Evolutionary conservation across 2,888 invertebrate genomes (phyloP).

Genomic region (Eilema sororculum): DNA sequence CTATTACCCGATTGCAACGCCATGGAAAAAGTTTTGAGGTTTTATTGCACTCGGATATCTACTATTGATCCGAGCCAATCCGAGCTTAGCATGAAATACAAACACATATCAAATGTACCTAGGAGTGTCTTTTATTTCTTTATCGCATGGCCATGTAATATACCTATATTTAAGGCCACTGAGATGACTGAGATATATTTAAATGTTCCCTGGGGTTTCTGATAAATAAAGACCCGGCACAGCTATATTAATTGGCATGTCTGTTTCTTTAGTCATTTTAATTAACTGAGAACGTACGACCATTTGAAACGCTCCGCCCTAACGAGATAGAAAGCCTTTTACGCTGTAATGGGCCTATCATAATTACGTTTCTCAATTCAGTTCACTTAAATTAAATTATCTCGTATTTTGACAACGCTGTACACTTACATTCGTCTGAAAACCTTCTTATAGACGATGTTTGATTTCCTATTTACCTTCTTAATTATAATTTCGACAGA

Average conservation of each 20-base stretch:
- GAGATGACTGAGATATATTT: background rate
- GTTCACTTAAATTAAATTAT: background rate
- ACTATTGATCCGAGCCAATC: no score
- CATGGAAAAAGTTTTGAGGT: no score
- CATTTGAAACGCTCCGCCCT: background rate
- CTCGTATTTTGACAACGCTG: background rate
- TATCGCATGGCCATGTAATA: no score
- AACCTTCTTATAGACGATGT: no score
- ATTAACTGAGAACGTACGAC: conserved; percentile 2
- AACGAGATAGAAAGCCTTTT: background rate
- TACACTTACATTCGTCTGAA: background rate
- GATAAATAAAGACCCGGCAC: background rate
- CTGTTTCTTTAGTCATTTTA: background rate
- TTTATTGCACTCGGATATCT: no score
- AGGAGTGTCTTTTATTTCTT: no score
- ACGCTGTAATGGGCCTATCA: background rate
- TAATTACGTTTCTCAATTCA: background rate
- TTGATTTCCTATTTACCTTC: background rate
- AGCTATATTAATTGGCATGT: conserved; percentile 4
- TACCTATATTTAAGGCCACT: no score
- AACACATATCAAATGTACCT: no score
- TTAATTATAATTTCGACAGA: no score
- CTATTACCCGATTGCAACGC: no score
- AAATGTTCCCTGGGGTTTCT: background rate
- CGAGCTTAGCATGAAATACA: background rate